A percentile compares a stretch with the other conserved stretches of the same genome.
phyloP scores from a whole-genome alignment of 2,888 invertebrate species.

The Dysmachus trigonus region DNA sequence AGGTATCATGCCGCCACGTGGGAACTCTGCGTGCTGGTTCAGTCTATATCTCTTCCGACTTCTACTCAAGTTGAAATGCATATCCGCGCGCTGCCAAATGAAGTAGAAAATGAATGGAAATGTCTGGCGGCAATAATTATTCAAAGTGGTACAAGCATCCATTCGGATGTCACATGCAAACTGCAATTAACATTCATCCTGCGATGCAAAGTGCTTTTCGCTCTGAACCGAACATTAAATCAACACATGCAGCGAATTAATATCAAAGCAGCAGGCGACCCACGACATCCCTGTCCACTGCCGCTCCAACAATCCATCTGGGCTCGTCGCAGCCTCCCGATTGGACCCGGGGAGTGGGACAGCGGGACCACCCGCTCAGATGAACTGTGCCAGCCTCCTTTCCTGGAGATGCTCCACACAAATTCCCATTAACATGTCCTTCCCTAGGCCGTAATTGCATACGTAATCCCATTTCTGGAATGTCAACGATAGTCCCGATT shows the following conservation, averaged over 20 bases:
- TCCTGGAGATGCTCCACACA: neutral
- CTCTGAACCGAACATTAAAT: slow-evolving; percentile 33
- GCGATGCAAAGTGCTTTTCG: slow-evolving; percentile 33
- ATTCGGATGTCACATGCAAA: slow-evolving; percentile 38
- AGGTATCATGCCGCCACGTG: neutral
- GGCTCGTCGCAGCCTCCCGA: neutral
- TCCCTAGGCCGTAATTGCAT: neutral
- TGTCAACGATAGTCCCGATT: slow-evolving; percentile 21
- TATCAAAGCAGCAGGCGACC: slow-evolving; percentile 11
- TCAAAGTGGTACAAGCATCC: slow-evolving; percentile 28
- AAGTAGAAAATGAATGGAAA: slow-evolving; percentile 27
- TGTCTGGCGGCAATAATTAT: slow-evolving; percentile 28
- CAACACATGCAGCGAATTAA: slow-evolving; percentile 37
- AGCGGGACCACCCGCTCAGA: neutral
- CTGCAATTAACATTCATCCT: slow-evolving; percentile 38
- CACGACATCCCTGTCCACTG: neutral
- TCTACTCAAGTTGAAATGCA: neutral
- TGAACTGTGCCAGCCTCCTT: neutral
- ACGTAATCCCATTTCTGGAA: slow-evolving; percentile 5
- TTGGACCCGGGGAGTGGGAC: neutral
- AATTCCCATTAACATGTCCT: slow-evolving; percentile 27
- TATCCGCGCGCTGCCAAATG: neutral
- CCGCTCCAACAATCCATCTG: neutral
- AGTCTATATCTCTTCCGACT: neutral
- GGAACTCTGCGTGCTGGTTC: neutral